Evolutionary conservation across 2,888 invertebrate species (phyloP).

Genomic region (Cephalotes varians): DNA sequence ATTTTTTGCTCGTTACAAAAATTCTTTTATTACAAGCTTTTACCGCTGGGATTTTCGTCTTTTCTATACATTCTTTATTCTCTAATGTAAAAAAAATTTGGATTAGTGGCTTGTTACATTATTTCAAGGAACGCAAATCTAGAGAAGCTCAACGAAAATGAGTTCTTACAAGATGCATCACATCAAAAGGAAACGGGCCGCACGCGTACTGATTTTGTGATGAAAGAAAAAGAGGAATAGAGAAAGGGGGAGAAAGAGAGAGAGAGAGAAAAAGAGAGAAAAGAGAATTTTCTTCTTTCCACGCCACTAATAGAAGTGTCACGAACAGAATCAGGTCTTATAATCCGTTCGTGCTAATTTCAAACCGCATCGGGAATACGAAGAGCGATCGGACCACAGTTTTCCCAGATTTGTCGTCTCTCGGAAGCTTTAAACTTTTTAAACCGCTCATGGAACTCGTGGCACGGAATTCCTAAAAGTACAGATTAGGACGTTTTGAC

Average conservation of each 20-base stretch:
- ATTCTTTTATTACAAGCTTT: not conserved
- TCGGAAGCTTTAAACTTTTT: conserved; percentile 46
- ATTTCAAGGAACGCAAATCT: not conserved
- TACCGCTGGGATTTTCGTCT: not conserved
- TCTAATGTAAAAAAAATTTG: conserved; percentile 2
- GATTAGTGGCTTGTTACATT: conserved; percentile 6
- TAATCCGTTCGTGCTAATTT: conserved; percentile 79
- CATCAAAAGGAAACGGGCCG: conserved; percentile 22
- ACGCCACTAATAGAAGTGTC: conserved; percentile 74
- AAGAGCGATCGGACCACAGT: conserved; percentile 46
- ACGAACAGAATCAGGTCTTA: conserved; percentile 71
- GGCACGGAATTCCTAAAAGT: conserved; percentile 26
- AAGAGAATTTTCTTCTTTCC: conserved; percentile 52
- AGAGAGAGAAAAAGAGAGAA: conserved; percentile 21
- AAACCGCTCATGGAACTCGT: conserved; percentile 25
- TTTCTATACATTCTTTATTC: not conserved
- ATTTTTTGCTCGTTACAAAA: not conserved
- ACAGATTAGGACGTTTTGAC: conserved; percentile 11
- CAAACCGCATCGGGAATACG: conserved; percentile 61
- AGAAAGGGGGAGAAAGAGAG: not conserved
- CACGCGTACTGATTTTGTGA: conserved; percentile 44
- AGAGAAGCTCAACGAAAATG: conserved; percentile 29
- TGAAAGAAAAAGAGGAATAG: conserved; percentile 2
- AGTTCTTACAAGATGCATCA: conserved; percentile 39
- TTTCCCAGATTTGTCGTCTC: conserved; percentile 53